These are phyloP conservation scores for Zosterops pallidus DNA, from an alignment of 2,113 vertebrate genomes.

Conservation along the genomic window DNA sequence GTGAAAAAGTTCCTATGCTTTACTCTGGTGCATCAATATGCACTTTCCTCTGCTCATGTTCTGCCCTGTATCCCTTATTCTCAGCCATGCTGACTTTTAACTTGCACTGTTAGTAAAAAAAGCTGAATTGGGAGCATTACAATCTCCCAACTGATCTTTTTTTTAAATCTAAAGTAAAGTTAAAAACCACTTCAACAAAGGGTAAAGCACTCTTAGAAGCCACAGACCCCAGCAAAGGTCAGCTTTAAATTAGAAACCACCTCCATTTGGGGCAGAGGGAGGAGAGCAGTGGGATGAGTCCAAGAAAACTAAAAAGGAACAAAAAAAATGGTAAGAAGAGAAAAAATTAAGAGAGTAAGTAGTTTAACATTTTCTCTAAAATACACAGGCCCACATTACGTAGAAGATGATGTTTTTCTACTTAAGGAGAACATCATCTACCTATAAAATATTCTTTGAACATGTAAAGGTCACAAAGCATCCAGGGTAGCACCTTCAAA, in stretches of 20 bases:
- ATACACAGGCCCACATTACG: neutral
- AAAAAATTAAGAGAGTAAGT: neutral
- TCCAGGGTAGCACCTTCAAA: neutral
- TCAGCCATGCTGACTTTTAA: conserved; percentile 55
- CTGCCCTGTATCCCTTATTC: conserved; percentile 32
- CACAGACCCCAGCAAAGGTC: conserved; percentile 41
- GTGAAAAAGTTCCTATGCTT: neutral
- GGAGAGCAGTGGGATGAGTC: neutral
- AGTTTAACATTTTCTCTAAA: neutral
- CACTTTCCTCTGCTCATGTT: neutral
- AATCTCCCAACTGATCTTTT: conserved; percentile 63
- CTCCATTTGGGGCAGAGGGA: neutral
- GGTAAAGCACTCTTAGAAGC: conserved; percentile 38
- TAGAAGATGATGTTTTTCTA: neutral
- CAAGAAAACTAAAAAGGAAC: conserved; percentile 1
- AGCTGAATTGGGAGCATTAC: conserved; percentile 55
- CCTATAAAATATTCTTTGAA: neutral
- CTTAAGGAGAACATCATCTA: neutral
- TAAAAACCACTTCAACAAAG: conserved; percentile 49
- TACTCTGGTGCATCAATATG: conserved; percentile 42
- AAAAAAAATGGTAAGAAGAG: neutral
- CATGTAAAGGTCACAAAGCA: neutral
- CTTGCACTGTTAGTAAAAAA: conserved; percentile 53
- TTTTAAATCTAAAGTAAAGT: conserved; percentile 56
- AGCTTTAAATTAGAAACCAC: conserved; percentile 60